Evolutionary conservation across 2,888 invertebrate species (phyloP).

Genomic region (Trichopoda pennipes): DNA sequence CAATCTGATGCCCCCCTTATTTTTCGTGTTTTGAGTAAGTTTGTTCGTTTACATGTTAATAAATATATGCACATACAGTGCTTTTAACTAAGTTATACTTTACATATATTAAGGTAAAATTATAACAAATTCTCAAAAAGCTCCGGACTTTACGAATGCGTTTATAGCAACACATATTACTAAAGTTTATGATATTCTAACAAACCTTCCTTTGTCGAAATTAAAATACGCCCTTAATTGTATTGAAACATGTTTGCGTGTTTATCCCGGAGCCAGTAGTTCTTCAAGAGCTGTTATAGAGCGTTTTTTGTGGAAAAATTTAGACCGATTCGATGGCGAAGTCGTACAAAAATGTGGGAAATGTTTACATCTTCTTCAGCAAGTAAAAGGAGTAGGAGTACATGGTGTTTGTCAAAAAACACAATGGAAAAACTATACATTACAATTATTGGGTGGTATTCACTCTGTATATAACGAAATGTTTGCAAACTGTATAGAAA

Average conservation of each 20-base stretch:
- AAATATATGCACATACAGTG: too few relatives aligned
- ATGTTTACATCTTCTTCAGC: constrained; percentile 77
- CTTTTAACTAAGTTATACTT: background rate
- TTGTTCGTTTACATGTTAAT: background rate
- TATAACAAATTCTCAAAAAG: constrained; percentile 70
- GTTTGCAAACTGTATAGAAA: constrained; percentile 72
- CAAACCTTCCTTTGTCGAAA: constrained; percentile 58
- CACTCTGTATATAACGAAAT: constrained; percentile 72
- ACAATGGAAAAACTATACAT: constrained; percentile 75
- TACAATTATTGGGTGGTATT: constrained; percentile 72
- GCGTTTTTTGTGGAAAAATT: constrained; percentile 72
- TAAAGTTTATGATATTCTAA: constrained; percentile 73
- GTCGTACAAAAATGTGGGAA: constrained; percentile 72
- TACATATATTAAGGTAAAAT: constrained; percentile 68
- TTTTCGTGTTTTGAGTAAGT: constrained; percentile 54
- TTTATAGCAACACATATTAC: constrained; percentile 71
- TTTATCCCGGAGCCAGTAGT: constrained; percentile 74
- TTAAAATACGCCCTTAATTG: constrained; percentile 72
- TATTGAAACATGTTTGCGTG: constrained; percentile 72
- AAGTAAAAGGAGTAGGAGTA: constrained; percentile 75
- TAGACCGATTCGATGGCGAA: constrained; percentile 71
- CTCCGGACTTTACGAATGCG: constrained; percentile 74
- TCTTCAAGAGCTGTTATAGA: constrained; percentile 72
- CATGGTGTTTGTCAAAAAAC: constrained; percentile 74
- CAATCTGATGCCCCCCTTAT: constrained; percentile 10